These are phyloP conservation scores for Eugnorisma glareosa DNA, from an alignment of 2,888 invertebrate genomes.

Conservation along the genomic window DNA sequence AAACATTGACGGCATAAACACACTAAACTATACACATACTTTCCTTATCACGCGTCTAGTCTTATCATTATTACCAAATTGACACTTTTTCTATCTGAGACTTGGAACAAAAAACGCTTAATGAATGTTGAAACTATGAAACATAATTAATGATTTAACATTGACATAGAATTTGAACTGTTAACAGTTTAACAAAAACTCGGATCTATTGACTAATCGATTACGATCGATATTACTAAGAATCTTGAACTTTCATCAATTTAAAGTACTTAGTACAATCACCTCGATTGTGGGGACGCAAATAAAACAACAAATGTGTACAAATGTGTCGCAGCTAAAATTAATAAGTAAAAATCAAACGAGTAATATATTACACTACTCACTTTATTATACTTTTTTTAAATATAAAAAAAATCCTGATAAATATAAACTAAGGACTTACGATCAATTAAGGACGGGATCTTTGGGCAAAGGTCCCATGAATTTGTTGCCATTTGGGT, in stretches of 20 bases:
- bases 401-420: too few species aligned
- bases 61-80: background rate
- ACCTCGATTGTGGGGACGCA: too few species aligned
- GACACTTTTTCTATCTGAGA: background rate
- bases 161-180: slow-evolving; percentile 71
- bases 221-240: slow-evolving; percentile 43
- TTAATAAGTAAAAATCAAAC: too few species aligned
- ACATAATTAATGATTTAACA: slow-evolving; percentile 70
- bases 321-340: background rate
- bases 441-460: too few species aligned
- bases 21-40: background rate
- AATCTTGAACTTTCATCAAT: slow-evolving; percentile 13
- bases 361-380: too few species aligned
- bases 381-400: too few species aligned
- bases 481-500: background rate
- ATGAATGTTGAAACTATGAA: slow-evolving; percentile 67
- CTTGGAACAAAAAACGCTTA: slow-evolving; percentile 62
- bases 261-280: too few species aligned
- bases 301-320: too few species aligned
- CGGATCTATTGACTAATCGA: slow-evolving; percentile 36
- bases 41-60: background rate
- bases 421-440: too few species aligned
- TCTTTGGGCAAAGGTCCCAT: too few species aligned
- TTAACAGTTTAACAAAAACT: slow-evolving; percentile 39
- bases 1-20: background rate